These are phyloP conservation scores for Anastrepha ludens DNA, from an alignment of 1,140 invertebrate species.

Conservation along the genomic window DNA sequence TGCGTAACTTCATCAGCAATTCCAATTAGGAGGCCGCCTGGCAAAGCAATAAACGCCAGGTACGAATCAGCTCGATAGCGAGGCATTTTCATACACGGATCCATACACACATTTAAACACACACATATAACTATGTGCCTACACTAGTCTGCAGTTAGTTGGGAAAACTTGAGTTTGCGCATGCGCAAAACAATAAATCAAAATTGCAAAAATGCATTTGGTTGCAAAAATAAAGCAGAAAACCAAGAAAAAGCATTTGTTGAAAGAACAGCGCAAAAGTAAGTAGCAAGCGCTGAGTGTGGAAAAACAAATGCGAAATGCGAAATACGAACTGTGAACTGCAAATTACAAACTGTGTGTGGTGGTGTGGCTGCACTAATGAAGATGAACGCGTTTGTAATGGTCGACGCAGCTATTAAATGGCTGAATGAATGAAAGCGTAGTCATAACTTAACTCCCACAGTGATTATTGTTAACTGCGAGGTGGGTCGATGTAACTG, in stretches of 20 bases:
- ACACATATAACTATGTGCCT: background rate
- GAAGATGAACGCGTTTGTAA: conserved; percentile 38
- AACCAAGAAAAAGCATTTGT: background rate
- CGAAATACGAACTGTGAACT: background rate
- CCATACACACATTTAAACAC: background rate
- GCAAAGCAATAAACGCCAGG: conserved; percentile 18
- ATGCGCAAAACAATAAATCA: conserved; percentile 39
- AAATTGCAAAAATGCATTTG: conserved; percentile 47
- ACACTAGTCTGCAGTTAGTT: background rate
- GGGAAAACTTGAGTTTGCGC: conserved; percentile 22
- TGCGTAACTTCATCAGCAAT: conserved; percentile 52
- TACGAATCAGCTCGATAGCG: background rate
- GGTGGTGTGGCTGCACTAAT: background rate
- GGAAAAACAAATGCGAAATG: background rate
- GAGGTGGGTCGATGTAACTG: background rate
- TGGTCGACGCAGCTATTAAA: conserved; percentile 9
- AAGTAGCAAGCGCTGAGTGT: background rate
- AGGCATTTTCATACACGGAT: too few relatives aligned
- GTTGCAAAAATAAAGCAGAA: background rate
- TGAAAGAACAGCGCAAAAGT: background rate
- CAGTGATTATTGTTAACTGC: background rate
- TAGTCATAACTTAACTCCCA: conserved; percentile 48
- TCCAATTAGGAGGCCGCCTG: conserved; percentile 31
- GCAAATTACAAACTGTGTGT: background rate
- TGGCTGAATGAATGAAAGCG: background rate